Evolutionary conservation across 2,113 vertebrate genomes (phyloP), one percentile per base, ranked within the genome.

Genomic region (Pampusana beccarii): DNA sequence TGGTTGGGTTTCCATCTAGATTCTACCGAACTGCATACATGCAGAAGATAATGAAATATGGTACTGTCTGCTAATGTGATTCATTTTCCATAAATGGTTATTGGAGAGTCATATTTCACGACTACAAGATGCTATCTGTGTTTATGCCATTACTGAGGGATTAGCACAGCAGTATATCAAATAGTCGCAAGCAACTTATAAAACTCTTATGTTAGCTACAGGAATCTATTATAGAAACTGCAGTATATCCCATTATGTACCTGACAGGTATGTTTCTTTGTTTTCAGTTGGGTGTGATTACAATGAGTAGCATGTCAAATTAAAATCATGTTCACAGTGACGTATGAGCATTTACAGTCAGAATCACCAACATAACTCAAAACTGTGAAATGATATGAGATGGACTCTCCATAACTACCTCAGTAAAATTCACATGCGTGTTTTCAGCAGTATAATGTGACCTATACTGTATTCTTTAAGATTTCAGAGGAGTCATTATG

Each of bases 91-190:
- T 64, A 69, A 62, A 80, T 31, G 20, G 48, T 77, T 93, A 92
- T 79, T 86, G 29, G 51, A 92, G 82, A 91, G 51, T 20, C 61
- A 7, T 86, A 95, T 93, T 96, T 97, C 81, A 82, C 50, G 16
- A 48, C 38, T 82, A 3, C 42, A 80, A 92, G 83, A 94, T 67
- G 54, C 48, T 85, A 71, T 53, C 91, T 95, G 58, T 90, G 57
- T 53, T 95, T 82, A 92, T 93, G 42, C 69, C 62, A 93, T 85
- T 93, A 78, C 36, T 61, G 58, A 58, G 42, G 57, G 50, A 94
- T 79, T 96, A 94, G 50, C 61, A 84, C 13, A 82, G 78, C 33
- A 90, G 33, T 71, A 77, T 86, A 71, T 88, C 77, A 81, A 72
- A 83, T 20, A 73, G 34, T 66, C 38, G 89, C 2, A 3, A 73